phyloP scores from a whole-genome alignment of 2,113 vertebrate species.

The Cyprinodon brontotheroides region DNA sequence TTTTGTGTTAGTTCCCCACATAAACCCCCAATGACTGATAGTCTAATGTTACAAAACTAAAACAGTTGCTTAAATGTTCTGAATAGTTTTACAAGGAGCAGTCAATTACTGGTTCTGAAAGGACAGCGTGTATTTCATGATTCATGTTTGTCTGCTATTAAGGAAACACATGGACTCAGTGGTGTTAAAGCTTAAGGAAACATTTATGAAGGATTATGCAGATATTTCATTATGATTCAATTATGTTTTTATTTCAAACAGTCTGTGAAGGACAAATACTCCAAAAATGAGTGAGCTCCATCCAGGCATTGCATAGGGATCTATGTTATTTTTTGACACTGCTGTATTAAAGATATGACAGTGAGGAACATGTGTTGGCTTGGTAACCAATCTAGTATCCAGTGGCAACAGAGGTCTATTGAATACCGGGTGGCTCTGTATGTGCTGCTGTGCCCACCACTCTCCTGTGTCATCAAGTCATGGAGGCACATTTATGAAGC shows the following conservation, averaged over 20 bases:
- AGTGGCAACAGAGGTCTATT: conserved; percentile 81
- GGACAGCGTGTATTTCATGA: not conserved
- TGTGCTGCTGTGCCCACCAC: conserved; percentile 71
- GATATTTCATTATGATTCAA: conserved; percentile 24
- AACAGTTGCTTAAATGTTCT: not conserved
- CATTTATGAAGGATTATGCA: not conserved
- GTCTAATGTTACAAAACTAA: not conserved
- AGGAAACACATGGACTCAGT: conserved; percentile 21
- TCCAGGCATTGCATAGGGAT: conserved; percentile 43
- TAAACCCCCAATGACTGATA: not conserved
- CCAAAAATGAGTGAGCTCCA: conserved; percentile 4
- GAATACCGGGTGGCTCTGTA: conserved; percentile 71
- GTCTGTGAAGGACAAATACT: conserved; percentile 2
- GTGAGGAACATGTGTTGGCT: conserved; percentile 78
- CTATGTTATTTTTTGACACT: conserved; percentile 62
- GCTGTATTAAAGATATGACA: conserved; percentile 72
- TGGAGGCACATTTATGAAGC: conserved; percentile 54
- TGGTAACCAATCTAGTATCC: conserved; percentile 81
- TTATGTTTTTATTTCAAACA: not conserved
- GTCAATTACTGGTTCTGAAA: not conserved
- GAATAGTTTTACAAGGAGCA: not conserved
- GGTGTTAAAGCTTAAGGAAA: conserved; percentile 29
- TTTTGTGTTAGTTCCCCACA: not conserved
- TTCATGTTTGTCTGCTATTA: conserved; percentile 1
- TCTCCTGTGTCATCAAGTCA: conserved; percentile 73